These are phyloP conservation scores for Dendrolimus pini DNA, from an alignment of 2,888 invertebrate species.

Conservation along the genomic window DNA sequence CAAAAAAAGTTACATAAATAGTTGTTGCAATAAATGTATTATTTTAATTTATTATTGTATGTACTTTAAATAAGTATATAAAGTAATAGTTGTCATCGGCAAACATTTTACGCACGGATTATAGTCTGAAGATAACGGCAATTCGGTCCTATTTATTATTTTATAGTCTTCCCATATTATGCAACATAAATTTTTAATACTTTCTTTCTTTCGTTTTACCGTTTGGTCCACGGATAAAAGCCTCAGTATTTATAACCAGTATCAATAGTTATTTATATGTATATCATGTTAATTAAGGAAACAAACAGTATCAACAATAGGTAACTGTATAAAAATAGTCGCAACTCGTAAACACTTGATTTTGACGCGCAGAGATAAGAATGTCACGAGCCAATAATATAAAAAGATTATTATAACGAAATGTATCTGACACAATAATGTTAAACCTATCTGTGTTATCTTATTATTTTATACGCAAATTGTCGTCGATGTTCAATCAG, in stretches of 20 bases:
- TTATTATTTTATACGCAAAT: neutral
- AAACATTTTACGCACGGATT: too few species aligned
- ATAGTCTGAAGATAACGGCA: conserved; percentile 13
- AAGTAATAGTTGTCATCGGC: conserved; percentile 3
- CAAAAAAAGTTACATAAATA: too few species aligned
- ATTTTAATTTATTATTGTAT: too few species aligned
- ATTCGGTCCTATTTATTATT: conserved; percentile 7
- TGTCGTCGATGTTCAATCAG: neutral
- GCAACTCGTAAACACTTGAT: conserved; percentile 7
- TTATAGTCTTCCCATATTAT: neutral
- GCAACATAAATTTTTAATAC: too few species aligned
- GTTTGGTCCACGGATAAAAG: too few species aligned
- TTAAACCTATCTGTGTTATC: neutral
- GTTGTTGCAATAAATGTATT: too few species aligned
- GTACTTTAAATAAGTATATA: too few species aligned
- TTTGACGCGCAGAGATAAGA: conserved; percentile 24
- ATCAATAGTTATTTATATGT: too few species aligned
- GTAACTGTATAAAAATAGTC: conserved; percentile 9
- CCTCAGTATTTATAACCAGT: too few species aligned
- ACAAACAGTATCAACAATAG: conserved; percentile 1
- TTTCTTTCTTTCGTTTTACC: too few species aligned
- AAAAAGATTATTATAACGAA: neutral
- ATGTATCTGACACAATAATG: neutral
- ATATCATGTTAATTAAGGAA: too few species aligned
- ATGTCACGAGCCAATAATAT: neutral